Base-by-base conservation (phyloP, 2,113 vertebrate species). In the Lethenteron reissneri region DNA sequence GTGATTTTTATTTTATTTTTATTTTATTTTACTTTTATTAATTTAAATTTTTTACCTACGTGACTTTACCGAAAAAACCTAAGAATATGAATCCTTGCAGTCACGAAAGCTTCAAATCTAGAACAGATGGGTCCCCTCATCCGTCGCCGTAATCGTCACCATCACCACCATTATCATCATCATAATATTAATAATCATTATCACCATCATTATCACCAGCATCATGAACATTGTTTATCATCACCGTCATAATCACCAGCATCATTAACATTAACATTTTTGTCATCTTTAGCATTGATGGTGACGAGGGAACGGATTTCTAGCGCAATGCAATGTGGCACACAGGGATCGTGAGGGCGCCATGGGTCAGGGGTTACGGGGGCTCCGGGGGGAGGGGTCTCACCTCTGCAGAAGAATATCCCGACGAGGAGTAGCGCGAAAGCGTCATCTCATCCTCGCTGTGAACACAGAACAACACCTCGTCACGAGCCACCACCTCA, bases 351-450 rank as follows among this genome's bases (percentile, higher is more conserved):
- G 6, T 41, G 41, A 41, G 41, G 41, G 6, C 41, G 41, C 41
- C 41, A 41, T 41, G 41, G 41, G 41, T 41, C 41, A 41, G 41
- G n/a, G 5, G 41, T 6, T 41, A 41, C 41, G 41, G 41, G 41
- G 41, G 41, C 41, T 41, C 41, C 41, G 41, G 41, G 41, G n/a
- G 41, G 41, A 41, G 41, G 41, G 11, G 71, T 79, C 87, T 89
- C 83, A 88, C 92, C 90, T 99, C 92, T 1, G 92, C 87, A 0
- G 92, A 99, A 58, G 92, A 99, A 77, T 99, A 99, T 76, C 94
- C 94, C 0, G 91, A 99, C 58, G 94, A 97, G 3, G 72, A 73
- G 71, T 73, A 73, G 77, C 88, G 88, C 80, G 87, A 85, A 73
- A 90, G 90, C 81, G 89, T 91, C 62, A 83, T 81, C 78, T 96